Conservation (phyloP, 2,797 vertebrate genomes). For the Pseudocheirus occidentalis region DNA sequence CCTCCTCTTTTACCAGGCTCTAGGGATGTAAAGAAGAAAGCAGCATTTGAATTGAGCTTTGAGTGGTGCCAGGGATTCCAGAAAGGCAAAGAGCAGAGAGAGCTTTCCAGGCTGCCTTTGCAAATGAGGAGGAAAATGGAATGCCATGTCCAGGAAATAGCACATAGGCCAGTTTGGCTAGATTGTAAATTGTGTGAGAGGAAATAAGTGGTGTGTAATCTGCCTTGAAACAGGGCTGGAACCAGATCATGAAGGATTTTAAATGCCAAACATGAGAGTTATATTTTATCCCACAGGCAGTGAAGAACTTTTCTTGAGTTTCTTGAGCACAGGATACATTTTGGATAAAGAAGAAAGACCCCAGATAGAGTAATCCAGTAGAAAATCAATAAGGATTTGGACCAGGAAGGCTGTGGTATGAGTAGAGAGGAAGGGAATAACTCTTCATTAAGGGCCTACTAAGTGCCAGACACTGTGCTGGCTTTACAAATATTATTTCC, state of each 20-base stretch:
- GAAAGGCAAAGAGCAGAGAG: background rate
- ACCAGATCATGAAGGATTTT: background rate
- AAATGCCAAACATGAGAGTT: background rate
- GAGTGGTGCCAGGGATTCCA: background rate
- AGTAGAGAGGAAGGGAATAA: background rate
- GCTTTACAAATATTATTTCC: background rate
- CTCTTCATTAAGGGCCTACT: background rate
- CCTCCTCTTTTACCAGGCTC: background rate
- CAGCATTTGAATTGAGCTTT: background rate
- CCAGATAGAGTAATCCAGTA: background rate
- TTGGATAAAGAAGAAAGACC: background rate
- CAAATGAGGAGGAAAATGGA: background rate
- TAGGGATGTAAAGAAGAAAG: background rate
- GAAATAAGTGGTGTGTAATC: background rate
- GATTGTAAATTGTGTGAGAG: background rate
- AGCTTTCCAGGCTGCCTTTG: background rate
- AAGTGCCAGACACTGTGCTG: background rate
- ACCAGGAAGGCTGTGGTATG: background rate
- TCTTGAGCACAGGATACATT: background rate
- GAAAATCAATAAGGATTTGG: background rate
- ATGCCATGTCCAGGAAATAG: background rate
- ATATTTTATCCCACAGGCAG: background rate
- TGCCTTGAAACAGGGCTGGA: background rate
- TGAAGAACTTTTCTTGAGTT: background rate
- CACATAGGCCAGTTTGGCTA: background rate